Percentiles rank a stretch among this genome's conserved stretches.
Conservation (phyloP, 2,888 invertebrate species). For the Sminthurides aquaticus region DNA sequence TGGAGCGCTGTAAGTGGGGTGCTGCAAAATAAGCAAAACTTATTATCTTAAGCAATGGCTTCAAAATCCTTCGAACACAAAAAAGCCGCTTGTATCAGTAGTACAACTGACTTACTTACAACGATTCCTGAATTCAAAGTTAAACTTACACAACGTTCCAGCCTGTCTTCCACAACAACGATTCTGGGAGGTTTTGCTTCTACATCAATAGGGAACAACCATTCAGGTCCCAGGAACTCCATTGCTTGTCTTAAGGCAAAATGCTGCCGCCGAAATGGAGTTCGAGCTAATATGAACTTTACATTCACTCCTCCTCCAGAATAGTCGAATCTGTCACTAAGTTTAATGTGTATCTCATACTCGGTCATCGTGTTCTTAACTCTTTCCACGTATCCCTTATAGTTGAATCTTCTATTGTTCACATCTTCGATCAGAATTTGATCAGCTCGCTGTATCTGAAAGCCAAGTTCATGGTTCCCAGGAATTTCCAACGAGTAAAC, state of each 20-base stretch:
- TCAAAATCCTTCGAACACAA: no score
- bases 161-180: constrained; percentile 38
- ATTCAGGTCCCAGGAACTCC: constrained; percentile 56
- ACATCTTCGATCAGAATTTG: background rate
- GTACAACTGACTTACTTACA: no score
- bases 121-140: no score
- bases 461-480: constrained; percentile 48
- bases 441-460: background rate
- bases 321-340: constrained; percentile 70
- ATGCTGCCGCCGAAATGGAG: constrained; percentile 62
- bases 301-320: constrained; percentile 68
- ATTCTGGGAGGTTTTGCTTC: constrained; percentile 51
- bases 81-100: no score
- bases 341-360: constrained; percentile 60
- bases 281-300: constrained; percentile 61
- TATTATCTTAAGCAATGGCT: no score
- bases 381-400: background rate
- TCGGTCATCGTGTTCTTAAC: background rate
- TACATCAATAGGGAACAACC: constrained; percentile 62
- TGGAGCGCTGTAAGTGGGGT: background rate
- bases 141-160: constrained; percentile 9
- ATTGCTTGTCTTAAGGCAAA: constrained; percentile 61
- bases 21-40: background rate
- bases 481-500: constrained; percentile 67
- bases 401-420: background rate